Percentiles rank a stretch among this genome's conserved stretches.
Evolutionary conservation across 2,888 invertebrate species (phyloP).

Genomic region (Zhuqinia jingwanae): DNA sequence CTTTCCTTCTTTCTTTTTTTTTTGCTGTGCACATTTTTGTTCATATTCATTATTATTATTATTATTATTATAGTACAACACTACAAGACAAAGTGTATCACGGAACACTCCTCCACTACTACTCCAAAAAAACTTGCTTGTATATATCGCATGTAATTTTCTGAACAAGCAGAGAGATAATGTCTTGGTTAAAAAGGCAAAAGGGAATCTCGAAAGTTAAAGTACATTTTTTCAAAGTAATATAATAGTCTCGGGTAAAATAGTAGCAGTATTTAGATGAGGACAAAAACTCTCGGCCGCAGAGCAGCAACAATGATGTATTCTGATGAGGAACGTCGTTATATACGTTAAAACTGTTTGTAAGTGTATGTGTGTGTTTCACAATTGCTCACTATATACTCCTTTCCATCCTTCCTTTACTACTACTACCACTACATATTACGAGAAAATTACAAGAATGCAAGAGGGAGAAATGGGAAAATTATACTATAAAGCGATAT

Average conservation of each 20-base stretch:
- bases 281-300: too few species aligned
- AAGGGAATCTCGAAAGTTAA: background rate
- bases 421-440: background rate
- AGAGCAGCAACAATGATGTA: background rate
- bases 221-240: background rate
- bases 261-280: too few species aligned
- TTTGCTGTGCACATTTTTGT: background rate
- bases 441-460: constrained; percentile 66
- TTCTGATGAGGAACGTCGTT: background rate
- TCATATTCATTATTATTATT: background rate
- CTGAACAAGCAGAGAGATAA: background rate
- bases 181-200: background rate
- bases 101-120: constrained; percentile 5
- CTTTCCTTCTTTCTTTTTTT: background rate
- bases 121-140: background rate
- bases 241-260: too few species aligned
- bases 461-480: constrained; percentile 60
- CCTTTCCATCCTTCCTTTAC: background rate
- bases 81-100: background rate
- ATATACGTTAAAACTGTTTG: background rate
- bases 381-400: too few species aligned
- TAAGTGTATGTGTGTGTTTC: too few species aligned
- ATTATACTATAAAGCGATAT: constrained; percentile 67
- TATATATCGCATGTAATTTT: too few species aligned
- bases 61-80: background rate